Evolutionary conservation across 2,113 vertebrate species (phyloP).

Genomic region (Ochotona princeps): DNA sequence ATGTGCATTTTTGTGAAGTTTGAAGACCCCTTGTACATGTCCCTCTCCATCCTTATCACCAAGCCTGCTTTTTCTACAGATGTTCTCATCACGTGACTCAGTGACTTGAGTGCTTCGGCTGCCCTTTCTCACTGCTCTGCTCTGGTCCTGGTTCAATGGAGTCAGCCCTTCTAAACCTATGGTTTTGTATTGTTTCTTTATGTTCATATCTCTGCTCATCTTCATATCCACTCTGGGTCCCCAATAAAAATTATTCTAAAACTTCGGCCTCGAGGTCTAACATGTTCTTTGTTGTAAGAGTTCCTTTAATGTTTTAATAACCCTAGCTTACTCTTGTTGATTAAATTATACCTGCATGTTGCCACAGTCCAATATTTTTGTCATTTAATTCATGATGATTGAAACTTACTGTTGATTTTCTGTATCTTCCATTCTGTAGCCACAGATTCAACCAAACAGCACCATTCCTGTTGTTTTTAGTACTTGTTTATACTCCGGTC

Average conservation of each 20-base stretch:
- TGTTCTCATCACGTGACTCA: background rate
- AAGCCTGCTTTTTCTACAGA: background rate
- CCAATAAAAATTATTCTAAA: slow-evolving; percentile 6
- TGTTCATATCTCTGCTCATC: background rate
- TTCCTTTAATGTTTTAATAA: background rate
- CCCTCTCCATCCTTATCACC: background rate
- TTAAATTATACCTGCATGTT: background rate
- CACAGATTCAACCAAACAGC: background rate
- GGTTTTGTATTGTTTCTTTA: background rate
- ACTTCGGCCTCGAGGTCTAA: background rate
- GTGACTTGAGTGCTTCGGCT: background rate
- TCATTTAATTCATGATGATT: background rate
- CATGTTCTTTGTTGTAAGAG: background rate
- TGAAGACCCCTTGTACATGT: background rate
- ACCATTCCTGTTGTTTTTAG: too few relatives aligned
- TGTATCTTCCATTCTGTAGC: background rate
- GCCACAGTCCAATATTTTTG: background rate
- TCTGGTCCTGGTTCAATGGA: background rate
- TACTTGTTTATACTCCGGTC: too few relatives aligned
- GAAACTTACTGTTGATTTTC: background rate
- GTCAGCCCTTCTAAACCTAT: background rate
- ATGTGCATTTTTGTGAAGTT: too few relatives aligned
- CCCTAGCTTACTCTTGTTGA: background rate
- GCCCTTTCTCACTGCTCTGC: background rate
- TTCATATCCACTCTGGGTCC: background rate